phyloP scores from a whole-genome alignment of 2,888 invertebrate species.

The Orgyia antiqua region DNA sequence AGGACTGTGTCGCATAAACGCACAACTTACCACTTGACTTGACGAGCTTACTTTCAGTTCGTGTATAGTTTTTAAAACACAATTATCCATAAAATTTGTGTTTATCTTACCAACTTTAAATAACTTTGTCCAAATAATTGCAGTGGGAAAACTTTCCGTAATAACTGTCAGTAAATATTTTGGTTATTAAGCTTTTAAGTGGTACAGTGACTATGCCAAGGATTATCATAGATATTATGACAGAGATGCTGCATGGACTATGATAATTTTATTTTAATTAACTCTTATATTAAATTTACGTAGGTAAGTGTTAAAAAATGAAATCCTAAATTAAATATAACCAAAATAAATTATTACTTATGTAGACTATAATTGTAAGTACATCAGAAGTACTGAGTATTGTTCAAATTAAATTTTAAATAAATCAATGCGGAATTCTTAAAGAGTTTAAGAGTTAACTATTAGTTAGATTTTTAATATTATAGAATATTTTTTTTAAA shows the following conservation, averaged over 20 bases:
- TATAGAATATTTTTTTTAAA: too few relatives aligned
- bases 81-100: slow-evolving; percentile 38
- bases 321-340: too few relatives aligned
- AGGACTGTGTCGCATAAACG: slow-evolving; percentile 42
- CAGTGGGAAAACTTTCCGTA: slow-evolving; percentile 37
- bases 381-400: too few relatives aligned
- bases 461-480: too few relatives aligned
- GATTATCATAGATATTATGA: slow-evolving; percentile 32
- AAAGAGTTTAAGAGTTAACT: too few relatives aligned
- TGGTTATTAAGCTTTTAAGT: slow-evolving; percentile 40
- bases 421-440: too few relatives aligned
- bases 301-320: too few relatives aligned
- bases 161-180: slow-evolving; percentile 37
- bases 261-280: too few relatives aligned
- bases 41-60: slow-evolving; percentile 42
- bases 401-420: too few relatives aligned
- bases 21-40: slow-evolving; percentile 46
- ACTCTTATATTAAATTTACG: too few relatives aligned
- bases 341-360: too few relatives aligned
- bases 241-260: slow-evolving; percentile 20
- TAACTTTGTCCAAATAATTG: slow-evolving; percentile 37
- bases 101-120: slow-evolving; percentile 43
- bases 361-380: too few relatives aligned
- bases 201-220: slow-evolving; percentile 52
- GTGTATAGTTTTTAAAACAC: slow-evolving; percentile 30